phyloP scores from a whole-genome alignment of 2,113 vertebrate species.

The Oxyura jamaicensis region DNA sequence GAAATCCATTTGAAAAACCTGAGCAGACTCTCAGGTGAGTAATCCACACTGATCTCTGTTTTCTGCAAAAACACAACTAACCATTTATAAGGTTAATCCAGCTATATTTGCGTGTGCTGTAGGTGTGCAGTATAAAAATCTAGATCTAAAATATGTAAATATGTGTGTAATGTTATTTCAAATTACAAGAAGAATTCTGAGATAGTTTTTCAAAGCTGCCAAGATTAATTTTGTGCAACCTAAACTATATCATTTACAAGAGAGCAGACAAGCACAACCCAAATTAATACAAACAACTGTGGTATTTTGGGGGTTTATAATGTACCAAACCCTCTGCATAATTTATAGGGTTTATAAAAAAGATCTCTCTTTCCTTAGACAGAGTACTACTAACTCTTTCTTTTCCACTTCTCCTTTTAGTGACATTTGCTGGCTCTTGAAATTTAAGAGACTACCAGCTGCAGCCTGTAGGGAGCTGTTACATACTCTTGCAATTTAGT shows the following conservation, averaged over 20 bases:
- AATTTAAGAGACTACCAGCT: not conserved
- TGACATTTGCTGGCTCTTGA: not conserved
- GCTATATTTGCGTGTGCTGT: not conserved
- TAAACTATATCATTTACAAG: not conserved
- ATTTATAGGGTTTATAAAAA: not conserved
- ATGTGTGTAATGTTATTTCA: not conserved
- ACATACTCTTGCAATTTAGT: not conserved
- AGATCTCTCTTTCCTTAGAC: not conserved
- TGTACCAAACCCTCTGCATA: not conserved
- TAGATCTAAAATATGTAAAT: not conserved
- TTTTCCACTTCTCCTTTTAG: not conserved
- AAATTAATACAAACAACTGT: not conserved
- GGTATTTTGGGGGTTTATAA: accelerated
- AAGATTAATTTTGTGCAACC: not conserved
- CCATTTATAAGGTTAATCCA: not conserved
- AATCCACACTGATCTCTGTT: not conserved
- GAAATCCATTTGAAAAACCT: not conserved
- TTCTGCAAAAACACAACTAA: not conserved
- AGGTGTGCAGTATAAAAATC: not conserved
- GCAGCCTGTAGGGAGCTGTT: not conserved
- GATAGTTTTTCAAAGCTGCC: not conserved
- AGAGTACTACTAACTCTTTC: not conserved
- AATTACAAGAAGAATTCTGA: not conserved
- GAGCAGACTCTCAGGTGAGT: not conserved
- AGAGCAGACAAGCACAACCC: not conserved